Conservation (phyloP, 2,888 invertebrate genomes). For the Hedychridium roseum region DNA sequence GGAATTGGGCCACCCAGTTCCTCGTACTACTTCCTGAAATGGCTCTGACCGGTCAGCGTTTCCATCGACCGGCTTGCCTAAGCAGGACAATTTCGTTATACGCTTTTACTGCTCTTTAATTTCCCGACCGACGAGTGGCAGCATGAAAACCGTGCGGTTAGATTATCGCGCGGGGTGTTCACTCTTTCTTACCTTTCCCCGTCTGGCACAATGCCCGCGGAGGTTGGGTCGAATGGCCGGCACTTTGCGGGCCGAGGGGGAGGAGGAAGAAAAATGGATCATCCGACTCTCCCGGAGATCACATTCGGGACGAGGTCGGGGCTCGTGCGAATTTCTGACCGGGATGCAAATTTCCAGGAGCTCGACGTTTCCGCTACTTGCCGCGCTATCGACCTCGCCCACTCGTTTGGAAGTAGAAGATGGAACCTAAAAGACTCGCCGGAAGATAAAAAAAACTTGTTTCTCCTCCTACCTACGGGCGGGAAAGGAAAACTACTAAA, state of each 20-base stretch:
- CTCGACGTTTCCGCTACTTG: background rate
- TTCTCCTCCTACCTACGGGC: no score
- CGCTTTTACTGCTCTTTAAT: no score
- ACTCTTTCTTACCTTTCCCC: slow-evolving; percentile 19
- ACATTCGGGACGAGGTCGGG: slow-evolving; percentile 34
- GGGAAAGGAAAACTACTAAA: no score
- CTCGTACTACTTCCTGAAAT: no score
- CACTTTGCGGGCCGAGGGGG: slow-evolving; percentile 2
- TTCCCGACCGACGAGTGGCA: no score
- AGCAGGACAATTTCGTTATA: no score
- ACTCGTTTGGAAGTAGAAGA: background rate
- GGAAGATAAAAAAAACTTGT: no score
- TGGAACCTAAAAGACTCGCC: background rate
- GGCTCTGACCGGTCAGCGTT: no score
- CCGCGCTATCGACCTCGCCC: slow-evolving; percentile 7
- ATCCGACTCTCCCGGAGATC: background rate
- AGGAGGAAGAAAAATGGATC: background rate
- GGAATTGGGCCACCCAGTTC: no score
- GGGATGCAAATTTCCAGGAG: no score
- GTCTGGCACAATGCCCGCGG: slow-evolving; percentile 27
- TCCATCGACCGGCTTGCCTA: no score
- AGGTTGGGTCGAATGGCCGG: slow-evolving; percentile 2
- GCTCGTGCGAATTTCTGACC: slow-evolving; percentile 4
- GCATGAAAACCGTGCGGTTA: no score
- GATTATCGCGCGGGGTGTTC: slow-evolving; percentile 16